Base-by-base conservation (phyloP, 2,888 invertebrate species). In the Drosophila melanocephala region DNA sequence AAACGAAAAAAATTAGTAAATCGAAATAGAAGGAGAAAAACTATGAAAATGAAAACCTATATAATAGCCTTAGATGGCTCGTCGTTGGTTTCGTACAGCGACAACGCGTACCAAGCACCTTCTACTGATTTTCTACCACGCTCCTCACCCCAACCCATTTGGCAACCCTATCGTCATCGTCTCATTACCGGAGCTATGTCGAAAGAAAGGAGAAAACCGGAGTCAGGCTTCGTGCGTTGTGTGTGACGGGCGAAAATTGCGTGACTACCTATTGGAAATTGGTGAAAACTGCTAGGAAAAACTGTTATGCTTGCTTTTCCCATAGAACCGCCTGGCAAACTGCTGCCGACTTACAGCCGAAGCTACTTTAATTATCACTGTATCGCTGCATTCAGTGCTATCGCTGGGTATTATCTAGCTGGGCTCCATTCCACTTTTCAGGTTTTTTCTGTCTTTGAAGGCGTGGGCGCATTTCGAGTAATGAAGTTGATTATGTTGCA, bases 101-200 rank as follows among this genome's bases (percentile, higher is more conserved):
- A 76, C 90, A 90, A 73, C 76, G 77, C 79, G 88, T 88, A 81
- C 88, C 91, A 89, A 80, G 89, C 87, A 80, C 87, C 89, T 71
- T 61, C 59, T 35, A 5, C 47, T 28, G 44, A n/a, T 19, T 5
- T 9, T 30, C 57, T 16, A 12, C 55, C 55, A 22, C 22, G 9
- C 32, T 32, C 37, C 16, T 10, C 57, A 16, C 67, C 10, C 28
- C 22, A 5, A 1, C 32, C 5, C 1, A 30, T 30, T 47, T 47
- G 47, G 6, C 47, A 47, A 26, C 47, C 26, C 47, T 16, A 16
- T 9, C 67, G n/a, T 5, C 47, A 62, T 62, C 68, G 68, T 63
- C 87, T 86, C 87, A 86, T 81, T 86, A 81, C 64, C 58, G 51
- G 28, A 75, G 56, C 51, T 42, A 51, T 26, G 39, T 37, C 52